Evolutionary conservation across 1,140 invertebrate genomes (phyloP).

Genomic region (Drosophila littoralis): DNA sequence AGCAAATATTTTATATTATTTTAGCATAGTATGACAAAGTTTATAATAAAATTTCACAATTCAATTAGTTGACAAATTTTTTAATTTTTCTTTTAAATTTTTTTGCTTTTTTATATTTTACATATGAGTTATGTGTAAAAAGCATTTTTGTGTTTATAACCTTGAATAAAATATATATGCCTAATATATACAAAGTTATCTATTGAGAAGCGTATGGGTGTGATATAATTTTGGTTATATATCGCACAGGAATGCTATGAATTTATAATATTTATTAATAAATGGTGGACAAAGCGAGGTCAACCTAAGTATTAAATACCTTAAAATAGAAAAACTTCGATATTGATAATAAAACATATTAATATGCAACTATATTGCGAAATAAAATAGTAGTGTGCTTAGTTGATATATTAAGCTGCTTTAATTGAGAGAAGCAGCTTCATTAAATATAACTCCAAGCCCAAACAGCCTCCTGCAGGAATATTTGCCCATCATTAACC

Average conservation of each 20-base stretch:
- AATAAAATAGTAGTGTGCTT: not conserved
- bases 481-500: conserved; percentile 34
- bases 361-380: not conserved
- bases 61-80: conserved; percentile 1
- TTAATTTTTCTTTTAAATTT: not conserved
- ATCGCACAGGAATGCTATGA: too few species aligned
- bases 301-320: too few species aligned
- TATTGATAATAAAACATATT: not conserved
- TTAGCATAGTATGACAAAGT: conserved; percentile 33
- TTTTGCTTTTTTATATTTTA: too few species aligned
- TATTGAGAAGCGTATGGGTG: too few species aligned
- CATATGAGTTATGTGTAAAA: not conserved
- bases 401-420: conserved; percentile 20
- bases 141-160: not conserved
- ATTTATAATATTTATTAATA: too few species aligned
- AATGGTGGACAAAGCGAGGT: too few species aligned
- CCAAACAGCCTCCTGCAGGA: conserved; percentile 24
- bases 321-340: not conserved
- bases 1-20: not conserved
- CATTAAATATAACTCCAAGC: conserved; percentile 27
- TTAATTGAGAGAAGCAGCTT: conserved; percentile 52
- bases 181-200: too few species aligned
- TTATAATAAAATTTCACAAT: conserved; percentile 16
- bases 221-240: too few species aligned
- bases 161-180: not conserved